Conservation (phyloP, 1,140 invertebrate genomes). For the Zaprionus inermis region DNA sequence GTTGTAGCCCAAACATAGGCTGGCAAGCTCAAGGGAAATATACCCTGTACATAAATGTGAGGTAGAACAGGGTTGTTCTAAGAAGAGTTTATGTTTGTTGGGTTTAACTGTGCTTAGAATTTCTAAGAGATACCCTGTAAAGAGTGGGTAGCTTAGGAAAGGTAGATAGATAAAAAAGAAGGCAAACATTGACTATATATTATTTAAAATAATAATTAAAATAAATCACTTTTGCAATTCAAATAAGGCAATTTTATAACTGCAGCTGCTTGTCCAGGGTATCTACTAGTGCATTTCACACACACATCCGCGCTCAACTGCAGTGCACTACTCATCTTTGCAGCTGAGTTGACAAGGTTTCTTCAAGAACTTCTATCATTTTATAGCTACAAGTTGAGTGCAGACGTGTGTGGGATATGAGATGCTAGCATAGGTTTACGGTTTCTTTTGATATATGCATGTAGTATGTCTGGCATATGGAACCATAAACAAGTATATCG, state of each 20-base stretch:
- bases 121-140: too few species aligned
- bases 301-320: not conserved
- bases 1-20: conserved; percentile 25
- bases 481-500: conserved; percentile 9
- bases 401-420: not conserved
- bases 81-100: too few species aligned
- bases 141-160: too few species aligned
- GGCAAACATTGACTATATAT: too few species aligned
- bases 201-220: too few species aligned
- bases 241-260: too few species aligned
- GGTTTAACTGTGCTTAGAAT: too few species aligned
- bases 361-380: not conserved
- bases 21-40: not conserved
- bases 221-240: too few species aligned
- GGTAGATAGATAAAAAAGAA: too few species aligned
- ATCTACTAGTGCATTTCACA: not conserved
- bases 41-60: not conserved
- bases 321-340: not conserved
- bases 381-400: not conserved
- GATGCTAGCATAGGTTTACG: not conserved
- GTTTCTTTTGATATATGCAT: not conserved
- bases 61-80: not conserved
- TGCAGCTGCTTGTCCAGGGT: too few species aligned
- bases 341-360: conserved; percentile 17
- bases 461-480: conserved; percentile 15